phyloP scores from a whole-genome alignment of 2,113 vertebrate genomes.

The Microcebus lehilahytsara region DNA sequence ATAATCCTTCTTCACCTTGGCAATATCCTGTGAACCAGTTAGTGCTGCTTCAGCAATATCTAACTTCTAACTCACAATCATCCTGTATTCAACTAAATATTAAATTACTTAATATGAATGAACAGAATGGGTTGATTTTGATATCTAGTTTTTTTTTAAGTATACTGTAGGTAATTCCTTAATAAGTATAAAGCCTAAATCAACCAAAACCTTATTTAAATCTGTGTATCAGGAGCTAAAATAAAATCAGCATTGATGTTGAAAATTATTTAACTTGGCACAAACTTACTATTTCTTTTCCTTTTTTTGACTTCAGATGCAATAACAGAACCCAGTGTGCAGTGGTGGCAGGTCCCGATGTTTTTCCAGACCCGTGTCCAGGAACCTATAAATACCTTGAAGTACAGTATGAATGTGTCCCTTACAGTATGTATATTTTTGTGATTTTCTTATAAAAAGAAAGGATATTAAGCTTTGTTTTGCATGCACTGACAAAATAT shows the following conservation, averaged over 20 bases:
- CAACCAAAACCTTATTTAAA: background rate
- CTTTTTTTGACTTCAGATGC: conserved; percentile 87
- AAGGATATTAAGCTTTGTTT: background rate
- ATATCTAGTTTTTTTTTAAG: background rate
- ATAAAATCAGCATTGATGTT: background rate
- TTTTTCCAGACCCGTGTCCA: conserved; percentile 96
- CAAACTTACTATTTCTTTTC: conserved; percentile 24
- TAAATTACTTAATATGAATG: background rate
- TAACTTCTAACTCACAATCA: background rate
- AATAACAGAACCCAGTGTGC: conserved; percentile 98
- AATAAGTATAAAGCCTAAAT: background rate
- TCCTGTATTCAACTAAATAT: background rate
- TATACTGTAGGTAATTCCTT: background rate
- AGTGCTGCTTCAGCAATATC: background rate
- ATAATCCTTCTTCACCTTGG: background rate
- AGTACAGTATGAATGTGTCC: conserved; percentile 98
- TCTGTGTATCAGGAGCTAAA: background rate
- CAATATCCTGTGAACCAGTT: background rate
- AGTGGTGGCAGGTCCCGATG: conserved; percentile 95
- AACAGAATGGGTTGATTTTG: background rate
- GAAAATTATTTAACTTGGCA: background rate
- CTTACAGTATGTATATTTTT: conserved; percentile 94
- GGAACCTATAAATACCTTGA: conserved; percentile 98
- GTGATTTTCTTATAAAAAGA: conserved; percentile 51
- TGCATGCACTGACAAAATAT: conserved; percentile 14